Base-by-base conservation (phyloP, 2,888 invertebrate species). In the Ichneumon xanthorius region DNA sequence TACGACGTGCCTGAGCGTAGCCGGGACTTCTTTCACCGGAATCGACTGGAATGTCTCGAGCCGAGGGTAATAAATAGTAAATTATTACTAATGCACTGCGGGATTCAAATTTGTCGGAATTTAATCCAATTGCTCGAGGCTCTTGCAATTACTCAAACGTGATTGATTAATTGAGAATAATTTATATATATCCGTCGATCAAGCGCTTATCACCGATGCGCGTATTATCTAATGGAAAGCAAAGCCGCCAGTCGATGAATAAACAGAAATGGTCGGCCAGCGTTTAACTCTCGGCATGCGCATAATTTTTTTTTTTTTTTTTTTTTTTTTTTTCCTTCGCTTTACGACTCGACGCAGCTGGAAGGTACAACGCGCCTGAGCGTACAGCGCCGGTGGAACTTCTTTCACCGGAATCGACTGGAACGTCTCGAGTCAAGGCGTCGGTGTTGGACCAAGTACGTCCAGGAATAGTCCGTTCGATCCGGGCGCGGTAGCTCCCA, bases 381-480 rank as follows among this genome's bases (percentile, higher is more conserved):
- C 65, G 65, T n/a, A 33, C 45, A 45, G 16, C 16, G 11, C 73
- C 33, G 19, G 45, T 50, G 78, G 22, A n/a, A 67, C 22, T 67
- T 78, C 61, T 70, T 78, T 85, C 61, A 45, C 73, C 73, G 73
- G 81, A 81, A 84, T 81, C 78, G 70, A 85, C 78, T 70, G 85
- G 48, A 71, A 78, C 73, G 76, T 77, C 72, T 76, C 76, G 84
- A 65, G 71, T 40, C 45, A 61, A 72, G 33, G 40, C 72, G 67
- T 26, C 48, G 67, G 67, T 73, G 80, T 58, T 68, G 68, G 55
- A 73, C 72, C 80, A 81, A 80, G 72, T 67, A 65, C 48, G 77
- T 84, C 84, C 84, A 81, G 48, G 73, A 85, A 85, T 85, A 85
- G 85, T 85, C 73, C 9, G 40, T 26, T 22, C 68, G 37, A 53